Evolutionary conservation across 2,888 invertebrate species (phyloP).

Genomic region (Adela reaumurella): DNA sequence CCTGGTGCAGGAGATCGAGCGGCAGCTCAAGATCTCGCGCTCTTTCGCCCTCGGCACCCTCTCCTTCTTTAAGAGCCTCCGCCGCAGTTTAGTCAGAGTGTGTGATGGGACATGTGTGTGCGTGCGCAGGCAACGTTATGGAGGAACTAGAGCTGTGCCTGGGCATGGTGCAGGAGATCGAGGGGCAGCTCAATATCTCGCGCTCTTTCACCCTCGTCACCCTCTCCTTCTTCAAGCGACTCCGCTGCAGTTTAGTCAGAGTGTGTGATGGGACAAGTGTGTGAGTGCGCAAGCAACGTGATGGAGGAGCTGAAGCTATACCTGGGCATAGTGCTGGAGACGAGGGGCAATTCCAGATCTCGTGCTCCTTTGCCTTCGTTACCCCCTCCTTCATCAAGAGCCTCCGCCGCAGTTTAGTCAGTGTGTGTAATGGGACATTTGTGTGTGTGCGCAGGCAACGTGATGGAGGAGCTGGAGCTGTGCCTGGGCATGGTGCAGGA

Average conservation of each 20-base stretch:
- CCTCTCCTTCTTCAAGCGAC: too few relatives aligned
- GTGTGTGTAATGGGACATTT: slow-evolving; percentile 58
- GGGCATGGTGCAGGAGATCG: slow-evolving; percentile 78
- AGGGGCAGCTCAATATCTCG: slow-evolving; percentile 78
- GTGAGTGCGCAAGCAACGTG: too few relatives aligned
- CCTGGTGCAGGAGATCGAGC: slow-evolving; percentile 78
- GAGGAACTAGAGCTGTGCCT: slow-evolving; percentile 74
- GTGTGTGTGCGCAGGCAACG: too few relatives aligned
- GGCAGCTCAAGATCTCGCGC: slow-evolving; percentile 79
- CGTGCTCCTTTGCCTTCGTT: too few relatives aligned
- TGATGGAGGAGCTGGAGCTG: too few relatives aligned
- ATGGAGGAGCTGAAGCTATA: too few relatives aligned
- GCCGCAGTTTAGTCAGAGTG: too few relatives aligned
- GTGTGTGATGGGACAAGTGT: too few relatives aligned
- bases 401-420: not conserved
- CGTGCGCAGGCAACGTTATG: slow-evolving; percentile 63
- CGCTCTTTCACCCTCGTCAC: slow-evolving; percentile 79
- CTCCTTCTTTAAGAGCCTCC: slow-evolving; percentile 66
- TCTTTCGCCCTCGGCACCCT: slow-evolving; percentile 82
- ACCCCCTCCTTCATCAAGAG: slow-evolving; percentile 79
- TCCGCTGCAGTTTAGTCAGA: too few relatives aligned
- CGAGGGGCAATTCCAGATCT: too few relatives aligned
- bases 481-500: slow-evolving; percentile 78
- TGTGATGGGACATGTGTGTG: too few relatives aligned
- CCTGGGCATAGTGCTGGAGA: too few relatives aligned